phyloP scores from a whole-genome alignment of 23 tunicate genomes.

The Ascidia mentula region DNA sequence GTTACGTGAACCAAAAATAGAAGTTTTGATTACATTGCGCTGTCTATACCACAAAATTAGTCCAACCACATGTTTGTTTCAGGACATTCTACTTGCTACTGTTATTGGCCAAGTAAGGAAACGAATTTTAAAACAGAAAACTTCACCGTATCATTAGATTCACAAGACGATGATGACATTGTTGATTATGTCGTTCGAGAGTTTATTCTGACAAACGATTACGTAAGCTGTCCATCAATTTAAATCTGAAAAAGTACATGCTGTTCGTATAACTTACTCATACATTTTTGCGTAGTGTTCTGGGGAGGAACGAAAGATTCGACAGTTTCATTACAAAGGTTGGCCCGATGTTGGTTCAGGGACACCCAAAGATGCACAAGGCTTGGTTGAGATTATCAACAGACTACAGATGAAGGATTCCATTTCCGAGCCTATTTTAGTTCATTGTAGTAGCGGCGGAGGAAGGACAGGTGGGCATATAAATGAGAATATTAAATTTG shows the following conservation, averaged over 20 bases:
- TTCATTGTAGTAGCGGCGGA: slow-evolving; percentile 93
- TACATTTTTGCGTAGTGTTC: background rate
- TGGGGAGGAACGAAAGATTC: slow-evolving; percentile 28
- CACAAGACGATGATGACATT: slow-evolving; percentile 50
- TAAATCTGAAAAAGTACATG: no score
- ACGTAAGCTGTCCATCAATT: slow-evolving; percentile 17
- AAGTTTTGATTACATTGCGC: no score
- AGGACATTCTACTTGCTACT: slow-evolving; percentile 60
- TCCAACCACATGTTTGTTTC: background rate
- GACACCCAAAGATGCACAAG: slow-evolving; percentile 50
- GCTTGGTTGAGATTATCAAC: slow-evolving; percentile 43
- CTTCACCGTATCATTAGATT: slow-evolving; percentile 38
- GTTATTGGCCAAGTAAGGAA: slow-evolving; percentile 61
- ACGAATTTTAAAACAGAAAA: slow-evolving; percentile 34
- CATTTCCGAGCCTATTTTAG: slow-evolving; percentile 30
- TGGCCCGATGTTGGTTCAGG: slow-evolving; percentile 87
- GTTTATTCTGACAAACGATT: slow-evolving; percentile 21
- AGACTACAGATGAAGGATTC: slow-evolving; percentile 22
- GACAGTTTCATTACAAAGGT: slow-evolving; percentile 75
- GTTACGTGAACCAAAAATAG: no score
- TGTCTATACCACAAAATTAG: no score
- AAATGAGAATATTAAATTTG: no score
- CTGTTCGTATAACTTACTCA: no score
- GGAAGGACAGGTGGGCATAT: slow-evolving; percentile 94
- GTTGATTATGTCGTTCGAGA: slow-evolving; percentile 61